phyloP scores from a whole-genome alignment of 2,797 vertebrate species.

The Microhierax caerulescens region DNA sequence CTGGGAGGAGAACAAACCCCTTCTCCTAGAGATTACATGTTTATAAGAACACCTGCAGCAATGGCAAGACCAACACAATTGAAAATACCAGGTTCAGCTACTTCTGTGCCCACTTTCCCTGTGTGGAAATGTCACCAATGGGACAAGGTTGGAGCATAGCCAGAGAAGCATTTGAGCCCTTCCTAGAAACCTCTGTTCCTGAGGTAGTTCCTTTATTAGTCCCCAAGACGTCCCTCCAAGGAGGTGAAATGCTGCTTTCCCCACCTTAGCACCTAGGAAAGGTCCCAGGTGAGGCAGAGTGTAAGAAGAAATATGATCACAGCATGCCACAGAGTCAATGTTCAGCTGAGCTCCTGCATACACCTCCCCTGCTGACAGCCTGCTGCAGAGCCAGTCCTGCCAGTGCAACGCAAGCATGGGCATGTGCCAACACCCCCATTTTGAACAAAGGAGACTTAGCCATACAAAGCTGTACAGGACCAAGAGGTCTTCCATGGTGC shows the following conservation, averaged over 20 bases:
- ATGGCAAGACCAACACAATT: background rate
- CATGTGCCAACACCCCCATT: background rate
- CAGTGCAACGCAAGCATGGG: background rate
- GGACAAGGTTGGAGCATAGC: background rate
- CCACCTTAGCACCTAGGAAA: background rate
- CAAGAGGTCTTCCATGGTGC: background rate
- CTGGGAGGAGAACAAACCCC: background rate
- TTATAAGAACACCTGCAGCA: background rate
- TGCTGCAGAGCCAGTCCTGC: background rate
- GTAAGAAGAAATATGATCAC: background rate
- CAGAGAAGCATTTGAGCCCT: background rate
- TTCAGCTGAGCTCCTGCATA: background rate
- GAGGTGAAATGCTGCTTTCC: background rate
- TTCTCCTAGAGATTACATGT: background rate
- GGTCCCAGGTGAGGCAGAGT: background rate
- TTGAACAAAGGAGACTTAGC: background rate
- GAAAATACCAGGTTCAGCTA: background rate
- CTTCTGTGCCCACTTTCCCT: background rate
- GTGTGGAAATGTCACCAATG: background rate
- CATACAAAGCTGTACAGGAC: background rate
- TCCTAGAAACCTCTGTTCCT: background rate
- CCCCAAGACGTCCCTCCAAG: background rate
- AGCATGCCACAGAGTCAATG: background rate
- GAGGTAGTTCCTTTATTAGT: background rate
- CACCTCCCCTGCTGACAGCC: background rate